Percentiles rank a stretch among this genome's conserved stretches.
phyloP scores from a whole-genome alignment of 2,888 invertebrate species.

The Anthrax anthrax region DNA sequence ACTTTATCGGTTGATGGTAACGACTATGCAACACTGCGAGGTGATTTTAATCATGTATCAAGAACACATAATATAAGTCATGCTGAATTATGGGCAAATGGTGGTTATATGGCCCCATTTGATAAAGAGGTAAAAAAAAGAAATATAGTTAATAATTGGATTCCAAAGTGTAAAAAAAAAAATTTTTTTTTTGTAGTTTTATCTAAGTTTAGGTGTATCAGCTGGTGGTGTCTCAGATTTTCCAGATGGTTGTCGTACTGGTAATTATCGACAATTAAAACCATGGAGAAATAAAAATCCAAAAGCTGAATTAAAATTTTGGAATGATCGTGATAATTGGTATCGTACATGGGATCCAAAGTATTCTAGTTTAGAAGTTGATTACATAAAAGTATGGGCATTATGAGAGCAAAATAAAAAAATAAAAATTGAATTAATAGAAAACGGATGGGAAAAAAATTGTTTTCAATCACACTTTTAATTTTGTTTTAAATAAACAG shows the following conservation, averaged over 20 bases:
- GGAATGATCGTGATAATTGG: slow-evolving; percentile 50
- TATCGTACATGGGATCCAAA: slow-evolving; percentile 49
- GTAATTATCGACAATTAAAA: slow-evolving; percentile 33
- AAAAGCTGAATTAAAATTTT: slow-evolving; percentile 54
- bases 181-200: slow-evolving; percentile 43
- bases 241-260: slow-evolving; percentile 36
- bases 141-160: neutral
- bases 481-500: too few relatives aligned
- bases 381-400: slow-evolving; percentile 28
- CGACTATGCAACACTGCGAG: slow-evolving; percentile 36
- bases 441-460: too few relatives aligned
- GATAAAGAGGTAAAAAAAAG: slow-evolving; percentile 46
- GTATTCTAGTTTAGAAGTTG: slow-evolving; percentile 27
- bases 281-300: slow-evolving; percentile 60
- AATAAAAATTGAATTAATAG: too few relatives aligned
- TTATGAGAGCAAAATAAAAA: slow-evolving; percentile 12
- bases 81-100: slow-evolving; percentile 42
- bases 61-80: slow-evolving; percentile 21
- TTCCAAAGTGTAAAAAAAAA: slow-evolving; percentile 34
- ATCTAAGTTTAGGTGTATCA: slow-evolving; percentile 59
- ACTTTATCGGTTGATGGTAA: slow-evolving; percentile 40
- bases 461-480: too few relatives aligned
- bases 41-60: slow-evolving; percentile 19
- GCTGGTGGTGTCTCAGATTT: slow-evolving; percentile 65
- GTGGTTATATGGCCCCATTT: slow-evolving; percentile 52